A percentile compares a stretch with the other conserved stretches of the same genome.
Conservation (phyloP, 2,797 vertebrate genomes). For the Threskiornis aethiopicus region DNA sequence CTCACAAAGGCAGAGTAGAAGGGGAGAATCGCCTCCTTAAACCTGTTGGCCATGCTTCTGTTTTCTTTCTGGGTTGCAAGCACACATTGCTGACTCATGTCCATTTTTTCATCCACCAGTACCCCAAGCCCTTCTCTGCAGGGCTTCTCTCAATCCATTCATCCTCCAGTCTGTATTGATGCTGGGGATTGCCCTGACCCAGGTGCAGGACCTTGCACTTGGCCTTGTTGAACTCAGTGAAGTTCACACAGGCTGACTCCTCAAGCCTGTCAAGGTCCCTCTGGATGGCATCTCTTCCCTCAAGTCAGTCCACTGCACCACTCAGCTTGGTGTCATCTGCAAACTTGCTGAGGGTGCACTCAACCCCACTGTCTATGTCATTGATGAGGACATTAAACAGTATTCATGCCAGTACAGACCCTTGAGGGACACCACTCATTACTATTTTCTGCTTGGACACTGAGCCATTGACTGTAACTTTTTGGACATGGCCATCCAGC, state of each 20-base stretch:
- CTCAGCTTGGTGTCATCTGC: neutral
- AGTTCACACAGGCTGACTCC: too few relatives aligned
- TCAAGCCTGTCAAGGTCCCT: too few relatives aligned
- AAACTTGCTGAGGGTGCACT: neutral
- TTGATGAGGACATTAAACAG: neutral
- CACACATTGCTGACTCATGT: neutral
- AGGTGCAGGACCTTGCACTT: too few relatives aligned
- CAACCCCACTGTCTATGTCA: neutral
- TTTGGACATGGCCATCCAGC: rapidly evolving
- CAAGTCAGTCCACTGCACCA: neutral
- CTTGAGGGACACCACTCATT: neutral
- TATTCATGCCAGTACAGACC: neutral
- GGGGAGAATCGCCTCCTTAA: neutral
- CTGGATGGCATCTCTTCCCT: neutral
- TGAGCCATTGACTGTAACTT: neutral
- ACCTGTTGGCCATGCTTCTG: neutral
- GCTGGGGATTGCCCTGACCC: too few relatives aligned
- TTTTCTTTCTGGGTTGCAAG: neutral
- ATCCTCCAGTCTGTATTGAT: too few relatives aligned
- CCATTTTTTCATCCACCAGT: neutral
- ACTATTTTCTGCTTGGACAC: neutral
- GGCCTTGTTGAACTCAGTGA: too few relatives aligned
- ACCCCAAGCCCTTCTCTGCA: too few relatives aligned
- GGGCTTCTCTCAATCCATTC: too few relatives aligned
- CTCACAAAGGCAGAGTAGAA: neutral